Percentiles rank a stretch among this genome's conserved stretches.
phyloP scores from a whole-genome alignment of 2,113 vertebrate species.

The Serinus canaria region DNA sequence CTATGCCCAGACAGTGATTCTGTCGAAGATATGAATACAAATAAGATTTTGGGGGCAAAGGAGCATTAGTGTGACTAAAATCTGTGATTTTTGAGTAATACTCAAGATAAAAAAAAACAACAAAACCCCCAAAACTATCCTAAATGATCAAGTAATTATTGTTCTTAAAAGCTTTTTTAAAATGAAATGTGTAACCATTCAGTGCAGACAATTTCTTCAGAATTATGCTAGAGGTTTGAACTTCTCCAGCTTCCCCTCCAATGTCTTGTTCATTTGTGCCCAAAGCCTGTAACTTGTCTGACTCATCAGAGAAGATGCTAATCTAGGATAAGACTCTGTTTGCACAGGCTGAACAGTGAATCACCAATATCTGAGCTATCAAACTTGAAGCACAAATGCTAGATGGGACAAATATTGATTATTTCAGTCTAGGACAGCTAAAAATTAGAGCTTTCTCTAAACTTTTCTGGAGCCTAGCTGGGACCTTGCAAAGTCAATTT shows the following conservation, averaged over 20 bases:
- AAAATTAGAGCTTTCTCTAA: background rate
- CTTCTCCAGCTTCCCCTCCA: background rate
- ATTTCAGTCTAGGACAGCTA: background rate
- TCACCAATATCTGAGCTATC: background rate
- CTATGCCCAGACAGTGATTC: background rate
- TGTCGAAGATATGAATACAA: background rate
- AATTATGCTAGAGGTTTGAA: background rate
- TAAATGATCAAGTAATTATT: background rate
- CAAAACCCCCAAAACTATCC: background rate
- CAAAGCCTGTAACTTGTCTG: background rate
- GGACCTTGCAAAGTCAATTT: background rate
- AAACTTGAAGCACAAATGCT: background rate
- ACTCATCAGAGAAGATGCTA: background rate
- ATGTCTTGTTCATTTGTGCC: background rate
- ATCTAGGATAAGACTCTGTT: background rate
- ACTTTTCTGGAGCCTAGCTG: background rate
- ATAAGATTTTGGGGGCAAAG: background rate
- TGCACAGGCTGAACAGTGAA: background rate
- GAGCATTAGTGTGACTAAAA: background rate
- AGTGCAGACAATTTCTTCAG: background rate
- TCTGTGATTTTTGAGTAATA: background rate
- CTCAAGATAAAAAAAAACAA: background rate
- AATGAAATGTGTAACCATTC: background rate
- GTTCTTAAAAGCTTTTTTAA: background rate
- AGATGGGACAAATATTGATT: background rate